Evolutionary conservation across 2,113 vertebrate genomes (phyloP), one percentile per base, ranked within the genome.

Genomic region (Rafetus swinhoei): DNA sequence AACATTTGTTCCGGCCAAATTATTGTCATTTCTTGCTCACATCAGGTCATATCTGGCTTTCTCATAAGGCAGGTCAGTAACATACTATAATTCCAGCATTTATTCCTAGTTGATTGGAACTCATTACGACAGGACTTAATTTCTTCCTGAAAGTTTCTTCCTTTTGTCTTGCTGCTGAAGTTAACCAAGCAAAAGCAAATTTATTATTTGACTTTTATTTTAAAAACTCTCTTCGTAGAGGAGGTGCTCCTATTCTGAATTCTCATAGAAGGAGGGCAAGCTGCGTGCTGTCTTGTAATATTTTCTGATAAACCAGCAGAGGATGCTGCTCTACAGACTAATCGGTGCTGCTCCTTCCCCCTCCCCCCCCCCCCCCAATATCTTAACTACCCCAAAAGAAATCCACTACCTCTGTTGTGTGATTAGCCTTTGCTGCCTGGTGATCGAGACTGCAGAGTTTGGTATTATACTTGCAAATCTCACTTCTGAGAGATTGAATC

Each of bases 381-480:
- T 18, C 9, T 15, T 13, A 29, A 35, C 1, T 10, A 32, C 0
- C 87, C 84, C 82, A 57, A 53, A 92, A 76, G 86, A 83, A 79
- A 10, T 5, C 5, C 29, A 3, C 93, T 84, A 89, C 91, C 56
- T 92, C 52, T 84, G 56, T 89, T 39, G 19, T 14, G n/a, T 65
- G 59, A 84, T 89, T 72, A 60, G 81, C 83, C 87, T 92, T 39
- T 5, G 52, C 85, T 53, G 0, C 3, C 35, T 5, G 3, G 18
- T 21, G 29, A 32, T 82, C 25, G 3, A 12, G 54, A 32, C n/a
- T 24, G 56, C 35, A 25, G 86, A 80, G 18, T 90, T 79, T 65
- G 10, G 60, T 21, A 1, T 84, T 52, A 65, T 94, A 92, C 91
- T 92, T 91, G 94, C 95, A 94, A 90, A 77, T 85, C 95, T 93